A percentile compares a stretch with the other conserved stretches of the same genome.
Evolutionary conservation across 2,888 invertebrate species (phyloP).

Genomic region (Pammene aurita): DNA sequence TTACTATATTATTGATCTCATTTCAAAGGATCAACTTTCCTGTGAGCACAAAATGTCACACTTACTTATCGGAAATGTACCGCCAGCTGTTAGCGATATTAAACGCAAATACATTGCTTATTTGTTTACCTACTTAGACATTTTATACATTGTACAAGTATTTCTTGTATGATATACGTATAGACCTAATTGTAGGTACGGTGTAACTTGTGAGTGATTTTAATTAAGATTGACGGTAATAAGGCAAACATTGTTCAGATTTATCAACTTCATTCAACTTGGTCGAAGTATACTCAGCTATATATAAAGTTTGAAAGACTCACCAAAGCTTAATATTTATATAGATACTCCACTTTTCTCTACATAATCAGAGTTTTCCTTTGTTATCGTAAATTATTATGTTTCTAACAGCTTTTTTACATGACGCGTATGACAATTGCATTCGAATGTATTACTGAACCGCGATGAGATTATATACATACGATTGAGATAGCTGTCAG

Average conservation of each 20-base stretch:
- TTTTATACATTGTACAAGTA: not conserved
- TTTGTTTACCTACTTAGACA: constrained; percentile 12
- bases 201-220: constrained; percentile 16
- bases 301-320: not conserved
- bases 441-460: too few species aligned
- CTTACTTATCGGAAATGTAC: constrained; percentile 49
- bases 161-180: constrained; percentile 12
- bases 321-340: not conserved
- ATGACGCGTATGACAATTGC: too few species aligned
- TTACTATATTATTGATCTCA: constrained; percentile 28
- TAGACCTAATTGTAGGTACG: not conserved
- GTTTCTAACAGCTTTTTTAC: not conserved
- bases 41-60: constrained; percentile 22
- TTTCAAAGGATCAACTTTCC: constrained; percentile 41
- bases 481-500: too few species aligned
- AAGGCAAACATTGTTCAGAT: constrained; percentile 26
- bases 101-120: constrained; percentile 46
- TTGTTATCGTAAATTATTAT: not conserved
- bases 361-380: too few species aligned
- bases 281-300: not conserved
- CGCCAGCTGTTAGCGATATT: constrained; percentile 49
- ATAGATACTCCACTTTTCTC: too few species aligned
- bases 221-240: constrained; percentile 30
- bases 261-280: constrained; percentile 16
- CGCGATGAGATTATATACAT: too few species aligned